phyloP scores from a whole-genome alignment of 2,797 vertebrate genomes.

The Sarcoramphus papa region DNA sequence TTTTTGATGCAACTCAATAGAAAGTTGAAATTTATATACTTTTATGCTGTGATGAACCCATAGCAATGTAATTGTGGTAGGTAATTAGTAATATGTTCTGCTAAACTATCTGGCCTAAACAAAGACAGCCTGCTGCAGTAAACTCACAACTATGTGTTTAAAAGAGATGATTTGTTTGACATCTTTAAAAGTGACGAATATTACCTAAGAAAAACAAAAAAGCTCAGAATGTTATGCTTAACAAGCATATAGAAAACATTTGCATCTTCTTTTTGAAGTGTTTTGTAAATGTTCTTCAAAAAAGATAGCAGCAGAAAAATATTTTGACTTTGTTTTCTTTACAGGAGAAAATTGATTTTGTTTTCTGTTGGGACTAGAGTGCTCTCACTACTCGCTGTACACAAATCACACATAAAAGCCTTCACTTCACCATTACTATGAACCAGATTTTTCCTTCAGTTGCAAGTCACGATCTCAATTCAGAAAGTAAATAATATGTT shows the following conservation, averaged over 20 bases:
- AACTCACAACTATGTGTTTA: conserved; percentile 16
- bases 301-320: not conserved
- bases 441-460: not conserved
- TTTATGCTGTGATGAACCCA: conserved; percentile 37
- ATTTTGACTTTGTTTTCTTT: conserved; percentile 1
- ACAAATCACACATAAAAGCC: not conserved
- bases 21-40: not conserved
- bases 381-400: not conserved
- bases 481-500: not conserved
- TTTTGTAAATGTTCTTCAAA: not conserved
- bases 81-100: not conserved
- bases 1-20: not conserved
- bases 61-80: not conserved
- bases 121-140: not conserved
- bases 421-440: not conserved
- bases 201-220: conserved; percentile 38
- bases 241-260: conserved; percentile 28
- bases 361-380: not conserved
- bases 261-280: not conserved
- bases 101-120: conserved; percentile 5
- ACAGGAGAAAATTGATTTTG: not conserved
- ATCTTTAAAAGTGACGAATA: conserved; percentile 37
- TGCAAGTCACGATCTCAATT: not conserved
- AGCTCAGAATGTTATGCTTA: not conserved
- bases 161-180: conserved; percentile 1